Evolutionary conservation across 2,113 vertebrate species (phyloP).

Genomic region (Mormoops blainvillei): DNA sequence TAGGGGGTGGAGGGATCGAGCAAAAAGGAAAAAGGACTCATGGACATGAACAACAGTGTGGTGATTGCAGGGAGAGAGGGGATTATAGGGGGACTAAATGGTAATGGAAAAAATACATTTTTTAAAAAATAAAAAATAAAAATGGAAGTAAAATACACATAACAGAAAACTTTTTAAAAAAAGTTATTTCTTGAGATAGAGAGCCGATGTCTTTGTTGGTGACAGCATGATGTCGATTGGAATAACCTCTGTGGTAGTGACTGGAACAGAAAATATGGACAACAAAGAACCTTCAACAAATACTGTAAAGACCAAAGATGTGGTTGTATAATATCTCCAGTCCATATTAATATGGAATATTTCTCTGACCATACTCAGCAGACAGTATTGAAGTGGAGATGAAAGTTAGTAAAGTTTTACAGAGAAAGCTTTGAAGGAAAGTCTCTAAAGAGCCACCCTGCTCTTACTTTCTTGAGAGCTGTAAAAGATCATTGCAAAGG

Average conservation of each 20-base stretch:
- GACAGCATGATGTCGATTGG: not conserved
- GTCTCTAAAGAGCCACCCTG: not conserved
- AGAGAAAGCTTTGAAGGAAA: not conserved
- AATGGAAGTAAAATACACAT: too few species aligned
- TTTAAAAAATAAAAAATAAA: too few species aligned
- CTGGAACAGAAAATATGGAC: not conserved
- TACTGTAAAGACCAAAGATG: not conserved
- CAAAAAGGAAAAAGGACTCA: too few species aligned
- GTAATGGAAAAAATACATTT: too few species aligned
- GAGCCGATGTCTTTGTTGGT: not conserved
- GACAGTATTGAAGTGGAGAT: not conserved
- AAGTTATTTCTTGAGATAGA: not conserved
- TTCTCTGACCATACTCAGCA: not conserved
- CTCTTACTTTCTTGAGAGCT: not conserved
- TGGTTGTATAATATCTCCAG: not conserved
- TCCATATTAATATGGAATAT: not conserved
- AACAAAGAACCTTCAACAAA: not conserved
- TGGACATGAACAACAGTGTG: too few species aligned
- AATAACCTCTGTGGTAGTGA: not conserved
- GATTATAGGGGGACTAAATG: too few species aligned
- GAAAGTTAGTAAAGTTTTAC: not conserved
- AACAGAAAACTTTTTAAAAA: too few species aligned
- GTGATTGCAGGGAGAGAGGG: too few species aligned
- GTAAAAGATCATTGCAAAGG: not conserved
- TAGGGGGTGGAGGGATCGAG: too few species aligned